Conservation (phyloP, 2,797 vertebrate genomes). For the Urocyon cinereoargenteus region DNA sequence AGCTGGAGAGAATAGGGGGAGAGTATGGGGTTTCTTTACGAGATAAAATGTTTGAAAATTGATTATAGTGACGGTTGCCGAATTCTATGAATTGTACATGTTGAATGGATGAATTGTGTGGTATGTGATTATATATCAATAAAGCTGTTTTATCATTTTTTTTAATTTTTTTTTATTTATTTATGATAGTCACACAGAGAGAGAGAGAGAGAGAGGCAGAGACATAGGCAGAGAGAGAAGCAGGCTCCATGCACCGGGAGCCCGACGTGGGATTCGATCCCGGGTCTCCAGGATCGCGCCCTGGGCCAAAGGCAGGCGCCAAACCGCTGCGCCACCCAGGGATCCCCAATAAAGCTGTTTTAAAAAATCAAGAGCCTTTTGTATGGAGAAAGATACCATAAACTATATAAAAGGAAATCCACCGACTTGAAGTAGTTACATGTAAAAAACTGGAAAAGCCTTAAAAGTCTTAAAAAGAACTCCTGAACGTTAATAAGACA, state of each 20-base stretch:
- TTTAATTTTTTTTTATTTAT: too few species aligned
- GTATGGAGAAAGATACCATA: not conserved
- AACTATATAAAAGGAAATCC: slow-evolving; percentile 31
- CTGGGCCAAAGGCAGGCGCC: too few species aligned
- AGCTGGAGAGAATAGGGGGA: not conserved
- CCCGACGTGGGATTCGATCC: too few species aligned
- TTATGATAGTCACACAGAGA: too few species aligned
- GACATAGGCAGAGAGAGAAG: too few species aligned
- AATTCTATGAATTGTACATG: not conserved
- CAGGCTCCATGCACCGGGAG: too few species aligned
- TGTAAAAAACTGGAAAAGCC: not conserved
- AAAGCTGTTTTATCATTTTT: not conserved
- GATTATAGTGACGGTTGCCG: not conserved
- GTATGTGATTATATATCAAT: not conserved
- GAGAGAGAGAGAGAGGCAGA: too few species aligned
- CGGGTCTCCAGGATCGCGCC: too few species aligned
- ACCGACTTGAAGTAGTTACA: not conserved
- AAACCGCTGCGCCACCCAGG: too few species aligned
- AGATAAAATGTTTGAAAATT: slow-evolving; percentile 11
- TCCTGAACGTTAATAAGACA: not conserved
- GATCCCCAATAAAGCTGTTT: too few species aligned
- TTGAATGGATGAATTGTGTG: slow-evolving; percentile 14
- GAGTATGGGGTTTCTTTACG: not conserved
- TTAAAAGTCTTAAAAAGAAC: not conserved
- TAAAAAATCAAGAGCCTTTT: not conserved